A percentile compares a stretch with the other conserved stretches of the same genome.
phyloP scores from a whole-genome alignment of 2,888 invertebrate genomes.

The Xylophagus ater region DNA sequence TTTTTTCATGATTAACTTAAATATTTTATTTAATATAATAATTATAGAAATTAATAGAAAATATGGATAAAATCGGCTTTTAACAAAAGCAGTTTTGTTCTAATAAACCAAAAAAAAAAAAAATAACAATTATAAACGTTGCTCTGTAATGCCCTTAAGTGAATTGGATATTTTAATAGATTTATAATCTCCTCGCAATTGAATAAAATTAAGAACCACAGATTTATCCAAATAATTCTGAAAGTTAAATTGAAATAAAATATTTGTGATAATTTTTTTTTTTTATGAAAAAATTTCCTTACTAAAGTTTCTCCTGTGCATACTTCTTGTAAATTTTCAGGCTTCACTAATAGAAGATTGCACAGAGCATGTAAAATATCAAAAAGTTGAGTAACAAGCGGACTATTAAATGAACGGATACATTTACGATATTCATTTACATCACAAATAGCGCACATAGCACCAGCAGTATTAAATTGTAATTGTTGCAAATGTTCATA shows the following conservation, averaged over 20 bases:
- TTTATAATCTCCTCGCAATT: constrained; percentile 88
- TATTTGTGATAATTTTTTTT: constrained; percentile 2
- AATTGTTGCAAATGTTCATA: constrained; percentile 91
- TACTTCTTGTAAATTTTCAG: constrained; percentile 91
- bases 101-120: too few species aligned
- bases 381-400: constrained; percentile 77
- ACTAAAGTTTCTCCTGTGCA: constrained; percentile 91
- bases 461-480: constrained; percentile 90
- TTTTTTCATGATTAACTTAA: too few species aligned
- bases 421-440: constrained; percentile 93
- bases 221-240: constrained; percentile 85
- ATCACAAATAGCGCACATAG: constrained; percentile 96
- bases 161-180: constrained; percentile 62
- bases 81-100: too few species aligned
- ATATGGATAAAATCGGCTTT: too few species aligned
- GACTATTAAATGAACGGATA: constrained; percentile 58
- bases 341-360: constrained; percentile 87
- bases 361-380: constrained; percentile 92
- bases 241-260: constrained; percentile 25
- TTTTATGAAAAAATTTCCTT: constrained; percentile 31
- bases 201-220: constrained; percentile 85
- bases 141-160: constrained; percentile 46
- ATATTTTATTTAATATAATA: too few species aligned
- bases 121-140: constrained; percentile 18
- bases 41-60: too few species aligned